phyloP scores from a whole-genome alignment of 2,797 vertebrate genomes.

The Monodelphis domestica region DNA sequence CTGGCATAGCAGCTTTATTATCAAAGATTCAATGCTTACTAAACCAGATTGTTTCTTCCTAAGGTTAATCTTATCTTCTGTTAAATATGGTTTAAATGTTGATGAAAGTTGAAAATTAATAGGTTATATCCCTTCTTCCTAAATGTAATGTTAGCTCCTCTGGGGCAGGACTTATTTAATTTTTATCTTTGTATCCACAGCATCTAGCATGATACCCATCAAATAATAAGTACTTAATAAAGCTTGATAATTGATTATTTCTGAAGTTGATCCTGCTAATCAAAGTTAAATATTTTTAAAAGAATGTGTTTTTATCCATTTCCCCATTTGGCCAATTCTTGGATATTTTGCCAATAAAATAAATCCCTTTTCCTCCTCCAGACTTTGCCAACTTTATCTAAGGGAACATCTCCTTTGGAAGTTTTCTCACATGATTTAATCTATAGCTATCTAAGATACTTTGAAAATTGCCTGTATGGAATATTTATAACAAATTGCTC shows the following conservation, averaged over 20 bases:
- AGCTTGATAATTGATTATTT: background rate
- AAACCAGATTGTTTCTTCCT: background rate
- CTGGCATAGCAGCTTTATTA: background rate
- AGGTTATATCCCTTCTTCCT: background rate
- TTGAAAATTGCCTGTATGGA: conserved; percentile 16
- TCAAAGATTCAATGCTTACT: background rate
- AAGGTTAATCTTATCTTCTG: background rate
- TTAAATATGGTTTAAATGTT: background rate
- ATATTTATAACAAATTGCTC: background rate
- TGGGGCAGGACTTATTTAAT: background rate
- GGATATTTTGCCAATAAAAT: background rate
- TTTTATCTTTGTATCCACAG: background rate
- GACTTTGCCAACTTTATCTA: background rate
- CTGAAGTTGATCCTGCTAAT: background rate
- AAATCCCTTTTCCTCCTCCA: background rate
- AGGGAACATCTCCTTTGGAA: conserved; percentile 27
- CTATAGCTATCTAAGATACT: background rate
- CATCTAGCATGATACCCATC: background rate
- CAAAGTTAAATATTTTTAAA: background rate
- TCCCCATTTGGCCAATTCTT: background rate
- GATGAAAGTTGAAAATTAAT: background rate
- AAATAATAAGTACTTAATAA: background rate
- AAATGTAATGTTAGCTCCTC: background rate
- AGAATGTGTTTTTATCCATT: background rate
- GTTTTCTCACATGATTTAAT: background rate